Conservation (phyloP, 2,113 vertebrate genomes). For the Saimiri boliviensis region DNA sequence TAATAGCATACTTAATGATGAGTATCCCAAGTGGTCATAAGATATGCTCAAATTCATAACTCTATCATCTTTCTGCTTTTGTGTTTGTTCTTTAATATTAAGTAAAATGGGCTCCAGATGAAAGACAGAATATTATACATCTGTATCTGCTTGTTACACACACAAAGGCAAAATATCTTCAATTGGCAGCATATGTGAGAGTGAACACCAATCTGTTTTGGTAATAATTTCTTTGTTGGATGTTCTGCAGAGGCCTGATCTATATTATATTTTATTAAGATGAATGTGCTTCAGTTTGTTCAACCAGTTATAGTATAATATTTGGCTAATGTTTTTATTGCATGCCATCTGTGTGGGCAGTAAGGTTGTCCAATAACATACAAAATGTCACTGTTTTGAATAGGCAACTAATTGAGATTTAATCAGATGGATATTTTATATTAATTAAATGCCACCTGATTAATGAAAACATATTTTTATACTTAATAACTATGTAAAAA, state of each 20-base stretch:
- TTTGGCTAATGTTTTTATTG: slow-evolving; percentile 78
- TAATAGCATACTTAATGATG: neutral
- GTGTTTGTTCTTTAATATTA: slow-evolving; percentile 51
- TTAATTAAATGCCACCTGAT: slow-evolving; percentile 70
- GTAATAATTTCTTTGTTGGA: slow-evolving; percentile 66
- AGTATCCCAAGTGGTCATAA: neutral
- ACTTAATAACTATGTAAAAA: slow-evolving; percentile 43
- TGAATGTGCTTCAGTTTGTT: slow-evolving; percentile 72
- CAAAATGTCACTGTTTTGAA: slow-evolving; percentile 73
- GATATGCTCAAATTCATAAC: neutral
- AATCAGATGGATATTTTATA: slow-evolving; percentile 74
- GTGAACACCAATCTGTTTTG: slow-evolving; percentile 75
- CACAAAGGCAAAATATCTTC: slow-evolving; percentile 56
- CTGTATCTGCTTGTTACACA: slow-evolving; percentile 59
- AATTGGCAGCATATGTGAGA: slow-evolving; percentile 77
- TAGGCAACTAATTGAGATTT: slow-evolving; percentile 69
- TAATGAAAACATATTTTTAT: slow-evolving; percentile 62
- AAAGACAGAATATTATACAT: slow-evolving; percentile 63
- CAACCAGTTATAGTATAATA: slow-evolving; percentile 76
- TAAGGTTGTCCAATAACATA: slow-evolving; percentile 74
- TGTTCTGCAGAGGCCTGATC: slow-evolving; percentile 62
- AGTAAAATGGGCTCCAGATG: slow-evolving; percentile 40
- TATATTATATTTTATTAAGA: slow-evolving; percentile 71
- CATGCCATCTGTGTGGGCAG: slow-evolving; percentile 80
- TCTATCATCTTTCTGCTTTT: neutral